Evolutionary conservation across 2,113 vertebrate species (phyloP).

Genomic region (Trematocara unimaculatum): DNA sequence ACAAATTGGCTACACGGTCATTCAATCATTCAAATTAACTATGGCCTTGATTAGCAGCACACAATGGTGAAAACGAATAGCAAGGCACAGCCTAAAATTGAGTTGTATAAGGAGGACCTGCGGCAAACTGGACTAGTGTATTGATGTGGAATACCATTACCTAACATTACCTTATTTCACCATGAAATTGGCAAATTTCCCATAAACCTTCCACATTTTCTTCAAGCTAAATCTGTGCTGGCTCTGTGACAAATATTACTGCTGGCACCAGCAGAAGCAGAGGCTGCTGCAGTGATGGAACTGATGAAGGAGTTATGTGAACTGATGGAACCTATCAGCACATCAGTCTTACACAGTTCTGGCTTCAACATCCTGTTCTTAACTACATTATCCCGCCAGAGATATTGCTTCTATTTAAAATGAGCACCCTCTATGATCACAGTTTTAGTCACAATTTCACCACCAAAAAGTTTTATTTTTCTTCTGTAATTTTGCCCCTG

Average conservation of each 20-base stretch:
- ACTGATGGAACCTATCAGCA: conserved; percentile 20
- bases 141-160: not conserved
- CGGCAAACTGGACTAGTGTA: not conserved
- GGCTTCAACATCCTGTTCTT: conserved; percentile 7
- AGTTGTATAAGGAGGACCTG: not conserved
- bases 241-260: conserved; percentile 5
- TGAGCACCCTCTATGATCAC: not conserved
- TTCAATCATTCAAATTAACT: not conserved
- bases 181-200: not conserved
- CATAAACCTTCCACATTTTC: not conserved
- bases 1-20: not conserved
- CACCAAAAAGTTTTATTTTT: not conserved
- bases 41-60: not conserved
- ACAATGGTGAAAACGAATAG: not conserved
- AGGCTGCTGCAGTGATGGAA: not conserved
- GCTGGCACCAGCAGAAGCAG: not conserved
- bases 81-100: not conserved
- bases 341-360: not conserved
- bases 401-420: conserved; percentile 2
- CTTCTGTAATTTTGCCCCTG: not conserved
- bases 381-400: not conserved
- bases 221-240: not conserved
- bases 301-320: conserved; percentile 11
- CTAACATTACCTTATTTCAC: not conserved
- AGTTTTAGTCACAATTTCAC: not conserved